Percentiles rank a stretch among this genome's conserved stretches.
phyloP scores from a whole-genome alignment of 2,797 vertebrate species.

The Macropus fuliginosus region DNA sequence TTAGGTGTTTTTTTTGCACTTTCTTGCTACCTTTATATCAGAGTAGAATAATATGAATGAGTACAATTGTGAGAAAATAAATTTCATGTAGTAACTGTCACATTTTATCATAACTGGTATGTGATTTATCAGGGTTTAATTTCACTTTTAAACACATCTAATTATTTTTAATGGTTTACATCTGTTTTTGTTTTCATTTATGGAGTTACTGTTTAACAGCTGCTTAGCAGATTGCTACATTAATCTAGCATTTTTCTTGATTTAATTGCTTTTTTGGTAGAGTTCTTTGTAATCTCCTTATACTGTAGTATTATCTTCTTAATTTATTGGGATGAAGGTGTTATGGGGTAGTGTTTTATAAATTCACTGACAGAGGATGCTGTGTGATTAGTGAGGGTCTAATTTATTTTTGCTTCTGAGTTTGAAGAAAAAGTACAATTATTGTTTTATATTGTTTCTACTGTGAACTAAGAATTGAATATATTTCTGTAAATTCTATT shows the following conservation, averaged over 20 bases:
- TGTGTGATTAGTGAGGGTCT: too few species aligned
- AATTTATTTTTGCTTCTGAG: too few species aligned
- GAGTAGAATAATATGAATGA: slow-evolving; percentile 30
- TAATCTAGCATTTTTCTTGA: slow-evolving; percentile 68
- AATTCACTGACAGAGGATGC: too few species aligned
- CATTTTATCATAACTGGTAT: slow-evolving; percentile 45
- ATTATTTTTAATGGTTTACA: slow-evolving; percentile 55
- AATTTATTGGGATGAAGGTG: background rate
- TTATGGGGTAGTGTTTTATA: too few species aligned
- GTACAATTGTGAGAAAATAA: slow-evolving; percentile 20
- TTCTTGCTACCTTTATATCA: slow-evolving; percentile 40
- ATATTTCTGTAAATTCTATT: too few species aligned
- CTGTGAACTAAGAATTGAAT: too few species aligned
- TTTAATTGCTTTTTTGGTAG: slow-evolving; percentile 67
- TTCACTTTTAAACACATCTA: slow-evolving; percentile 50
- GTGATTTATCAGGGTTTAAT: slow-evolving; percentile 63
- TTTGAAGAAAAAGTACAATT: too few species aligned
- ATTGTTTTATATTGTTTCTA: too few species aligned
- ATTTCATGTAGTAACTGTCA: slow-evolving; percentile 32
- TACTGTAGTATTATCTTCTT: slow-evolving; percentile 47
- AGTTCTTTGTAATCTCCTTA: slow-evolving; percentile 49
- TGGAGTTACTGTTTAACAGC: slow-evolving; percentile 57
- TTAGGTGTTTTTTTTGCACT: background rate
- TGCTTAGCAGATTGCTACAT: slow-evolving; percentile 54
- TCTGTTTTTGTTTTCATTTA: slow-evolving; percentile 58